phyloP scores from a whole-genome alignment of 2,888 invertebrate genomes.

The Octonoba sinensis region DNA sequence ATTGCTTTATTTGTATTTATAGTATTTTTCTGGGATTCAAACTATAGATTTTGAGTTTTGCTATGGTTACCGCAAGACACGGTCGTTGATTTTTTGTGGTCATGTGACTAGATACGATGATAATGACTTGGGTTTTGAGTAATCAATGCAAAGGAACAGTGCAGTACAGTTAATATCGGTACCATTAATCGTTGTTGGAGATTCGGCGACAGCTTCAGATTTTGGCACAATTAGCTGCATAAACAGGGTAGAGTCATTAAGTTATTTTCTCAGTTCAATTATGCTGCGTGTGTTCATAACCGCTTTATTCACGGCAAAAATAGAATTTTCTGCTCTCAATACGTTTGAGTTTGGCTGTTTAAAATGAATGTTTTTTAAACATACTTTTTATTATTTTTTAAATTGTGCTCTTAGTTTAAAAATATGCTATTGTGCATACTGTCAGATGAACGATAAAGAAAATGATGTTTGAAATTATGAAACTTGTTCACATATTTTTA shows the following conservation, averaged over 20 bases:
- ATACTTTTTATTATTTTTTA: too few species aligned
- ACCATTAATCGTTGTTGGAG: not conserved
- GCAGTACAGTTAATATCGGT: conserved; percentile 2
- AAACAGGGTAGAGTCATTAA: not conserved
- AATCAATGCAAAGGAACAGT: conserved; percentile 14
- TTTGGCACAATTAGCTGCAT: not conserved
- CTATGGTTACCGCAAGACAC: conserved; percentile 40
- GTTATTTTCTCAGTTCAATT: too few species aligned
- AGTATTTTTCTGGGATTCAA: conserved; percentile 17
- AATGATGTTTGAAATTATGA: too few species aligned
- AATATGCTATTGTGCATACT: too few species aligned
- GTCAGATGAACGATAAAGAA: too few species aligned
- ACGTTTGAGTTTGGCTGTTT: too few species aligned
- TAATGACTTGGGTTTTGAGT: conserved; percentile 10
- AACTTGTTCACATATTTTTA: too few species aligned
- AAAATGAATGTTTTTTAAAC: too few species aligned
- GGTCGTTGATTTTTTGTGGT: conserved; percentile 28
- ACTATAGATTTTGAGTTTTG: conserved; percentile 18
- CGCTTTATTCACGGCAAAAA: too few species aligned
- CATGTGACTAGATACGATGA: conserved; percentile 26
- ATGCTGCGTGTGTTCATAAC: too few species aligned
- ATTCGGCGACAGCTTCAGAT: not conserved
- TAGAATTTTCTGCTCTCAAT: too few species aligned
- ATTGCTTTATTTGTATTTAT: conserved; percentile 1
- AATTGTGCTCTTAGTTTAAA: too few species aligned